A percentile compares a stretch with the other conserved stretches of the same genome.
Evolutionary conservation across 2,113 vertebrate species (phyloP).

Genomic region (Taurulus bubalis): DNA sequence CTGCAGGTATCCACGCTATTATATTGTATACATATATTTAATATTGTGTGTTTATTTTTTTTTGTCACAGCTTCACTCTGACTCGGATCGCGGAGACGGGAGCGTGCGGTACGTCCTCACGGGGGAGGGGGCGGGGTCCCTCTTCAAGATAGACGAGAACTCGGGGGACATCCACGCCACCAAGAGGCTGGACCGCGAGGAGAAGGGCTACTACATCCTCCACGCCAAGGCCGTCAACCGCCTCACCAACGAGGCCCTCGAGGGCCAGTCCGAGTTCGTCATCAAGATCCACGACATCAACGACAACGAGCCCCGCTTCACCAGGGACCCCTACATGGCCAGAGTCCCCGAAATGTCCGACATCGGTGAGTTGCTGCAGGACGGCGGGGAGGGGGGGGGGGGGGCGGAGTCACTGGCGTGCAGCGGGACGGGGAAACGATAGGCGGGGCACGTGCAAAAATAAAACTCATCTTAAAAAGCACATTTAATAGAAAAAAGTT

Average conservation of each 20-base stretch:
- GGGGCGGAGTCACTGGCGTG: no score
- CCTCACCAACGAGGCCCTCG: slow-evolving; percentile 90
- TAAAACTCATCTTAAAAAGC: no score
- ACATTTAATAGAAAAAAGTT: no score
- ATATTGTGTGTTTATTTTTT: slow-evolving; percentile 26
- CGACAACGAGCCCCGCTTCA: slow-evolving; percentile 96
- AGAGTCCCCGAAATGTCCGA: slow-evolving; percentile 95
- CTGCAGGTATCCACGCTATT: slow-evolving; percentile 1
- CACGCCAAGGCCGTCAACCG: slow-evolving; percentile 93
- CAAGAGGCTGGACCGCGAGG: slow-evolving; percentile 94
- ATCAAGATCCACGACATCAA: slow-evolving; percentile 99
- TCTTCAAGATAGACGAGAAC: slow-evolving; percentile 97
- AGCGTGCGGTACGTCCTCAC: slow-evolving; percentile 94
- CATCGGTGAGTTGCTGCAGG: slow-evolving; percentile 88
- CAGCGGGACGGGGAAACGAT: no score
- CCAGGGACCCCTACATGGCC: slow-evolving; percentile 90
- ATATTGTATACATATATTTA: no score
- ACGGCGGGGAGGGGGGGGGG: no score
- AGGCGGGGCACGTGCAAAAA: no score
- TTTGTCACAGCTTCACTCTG: slow-evolving; percentile 92
- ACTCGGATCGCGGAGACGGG: slow-evolving; percentile 92
- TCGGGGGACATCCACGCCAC: slow-evolving; percentile 98
- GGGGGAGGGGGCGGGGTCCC: slow-evolving; percentile 94
- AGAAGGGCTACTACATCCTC: slow-evolving; percentile 92
- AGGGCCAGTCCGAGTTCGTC: slow-evolving; percentile 95